Evolutionary conservation across 2,888 invertebrate genomes (phyloP).

Genomic region (Adelognathus sp.): DNA sequence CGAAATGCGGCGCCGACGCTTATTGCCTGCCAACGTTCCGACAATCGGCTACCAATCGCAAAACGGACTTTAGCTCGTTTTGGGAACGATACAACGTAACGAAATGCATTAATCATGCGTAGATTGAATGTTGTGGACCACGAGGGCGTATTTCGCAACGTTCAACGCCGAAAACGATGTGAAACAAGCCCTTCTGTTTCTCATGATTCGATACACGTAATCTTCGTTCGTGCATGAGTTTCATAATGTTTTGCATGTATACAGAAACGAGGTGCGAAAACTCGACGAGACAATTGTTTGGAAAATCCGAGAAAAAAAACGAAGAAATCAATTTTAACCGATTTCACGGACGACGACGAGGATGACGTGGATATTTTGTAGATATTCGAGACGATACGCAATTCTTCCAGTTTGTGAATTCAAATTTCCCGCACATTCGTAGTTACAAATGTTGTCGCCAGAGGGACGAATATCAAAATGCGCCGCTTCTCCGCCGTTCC

Average conservation of each 20-base stretch:
- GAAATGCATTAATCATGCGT: background rate
- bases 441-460: background rate
- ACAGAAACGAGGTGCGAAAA: slow-evolving; percentile 15
- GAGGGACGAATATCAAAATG: background rate
- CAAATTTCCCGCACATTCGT: background rate
- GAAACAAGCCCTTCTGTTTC: too few relatives aligned
- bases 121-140: too few relatives aligned
- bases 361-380: slow-evolving; percentile 12
- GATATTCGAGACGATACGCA: background rate
- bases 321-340: background rate
- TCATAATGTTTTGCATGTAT: background rate
- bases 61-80: slow-evolving; percentile 65
- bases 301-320: slow-evolving; percentile 33
- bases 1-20: slow-evolving; percentile 62
- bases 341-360: background rate
- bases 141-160: too few relatives aligned
- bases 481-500: background rate
- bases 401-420: background rate
- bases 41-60: slow-evolving; percentile 63
- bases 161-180: background rate
- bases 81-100: slow-evolving; percentile 68
- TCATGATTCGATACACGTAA: too few relatives aligned
- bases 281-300: background rate
- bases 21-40: slow-evolving; percentile 70
- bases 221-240: background rate